Base-by-base conservation (phyloP, 2,888 invertebrate genomes). In the Macaria liturata region DNA sequence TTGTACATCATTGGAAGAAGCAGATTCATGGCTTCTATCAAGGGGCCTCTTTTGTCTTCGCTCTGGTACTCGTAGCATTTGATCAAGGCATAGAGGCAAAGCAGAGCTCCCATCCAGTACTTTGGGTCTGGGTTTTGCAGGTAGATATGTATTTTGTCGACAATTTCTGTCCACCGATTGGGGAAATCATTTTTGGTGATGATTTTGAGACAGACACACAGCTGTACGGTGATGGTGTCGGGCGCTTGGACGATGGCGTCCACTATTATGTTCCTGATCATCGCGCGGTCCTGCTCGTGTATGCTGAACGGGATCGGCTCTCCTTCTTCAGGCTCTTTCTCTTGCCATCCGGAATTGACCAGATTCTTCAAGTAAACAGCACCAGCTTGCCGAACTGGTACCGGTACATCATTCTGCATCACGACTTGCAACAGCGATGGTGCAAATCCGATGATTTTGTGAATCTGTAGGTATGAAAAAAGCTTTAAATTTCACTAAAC, bases 151-250 rank as follows among this genome's bases (percentile, higher is more conserved):
- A 99, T 96, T 93, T 98, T 98, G 81, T 99, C 98, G 7, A 98
- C 97, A 65, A 99, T 95, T 82, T 97, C 97, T 0, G 98, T 97
- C 98, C 99, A 99, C 69, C 97, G 94, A 49, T 95, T 95, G 4
- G 99, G 99, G 83, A 98, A 99, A 84, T 99, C 99, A 82, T 96
- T 94, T 83, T 98, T 98, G 47, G 99, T 96, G 65, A 99, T 98
- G 64, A 95, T 95, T 84, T 96, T 97, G 20, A 99, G 95, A 82
- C 97, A 97, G n/a, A 98, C 95, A 72, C 97, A 96, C 52, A 99
- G 92, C 83, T 99, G 99, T 46, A 96, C 94, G 80, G 98, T 95
- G 69, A 99, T 95, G 57, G 98, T 92, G 65, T 98, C 98, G 5
- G 98, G 98, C 44, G 98, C 96, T 83, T 96, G 97, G 3, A 98